Evolutionary conservation across 2,888 invertebrate genomes (phyloP).

Genomic region (Rhingia campestris): DNA sequence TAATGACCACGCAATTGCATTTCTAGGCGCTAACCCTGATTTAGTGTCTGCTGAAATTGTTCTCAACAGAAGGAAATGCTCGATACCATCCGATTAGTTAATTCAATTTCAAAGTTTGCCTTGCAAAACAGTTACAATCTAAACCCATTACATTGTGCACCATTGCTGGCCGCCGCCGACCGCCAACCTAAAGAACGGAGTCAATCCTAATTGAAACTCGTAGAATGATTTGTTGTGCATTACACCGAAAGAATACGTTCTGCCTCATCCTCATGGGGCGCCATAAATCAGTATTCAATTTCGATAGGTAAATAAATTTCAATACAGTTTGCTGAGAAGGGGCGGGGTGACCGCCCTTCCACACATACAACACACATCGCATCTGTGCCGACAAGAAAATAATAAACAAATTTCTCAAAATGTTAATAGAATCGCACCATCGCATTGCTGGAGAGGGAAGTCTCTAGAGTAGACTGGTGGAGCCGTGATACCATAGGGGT

Average conservation of each 20-base stretch:
- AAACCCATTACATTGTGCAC: not conserved
- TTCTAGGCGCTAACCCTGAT: slow-evolving; percentile 50
- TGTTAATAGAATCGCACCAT: slow-evolving; percentile 65
- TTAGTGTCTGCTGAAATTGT: slow-evolving; percentile 63
- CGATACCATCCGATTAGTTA: slow-evolving; percentile 59
- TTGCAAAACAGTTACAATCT: slow-evolving; percentile 19
- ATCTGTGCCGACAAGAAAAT: slow-evolving; percentile 57
- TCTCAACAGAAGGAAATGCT: slow-evolving; percentile 59
- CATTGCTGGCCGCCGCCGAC: not conserved
- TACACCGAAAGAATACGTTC: slow-evolving; percentile 56
- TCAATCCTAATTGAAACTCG: slow-evolving; percentile 71
- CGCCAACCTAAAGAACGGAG: slow-evolving; percentile 15
- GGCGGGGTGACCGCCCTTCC: slow-evolving; percentile 5
- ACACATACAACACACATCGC: slow-evolving; percentile 26
- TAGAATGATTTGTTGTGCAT: slow-evolving; percentile 66
- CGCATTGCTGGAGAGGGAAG: not conserved
- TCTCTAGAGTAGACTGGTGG: too few species aligned
- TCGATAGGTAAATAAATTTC: slow-evolving; percentile 62
- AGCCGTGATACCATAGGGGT: not conserved
- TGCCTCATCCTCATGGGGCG: slow-evolving; percentile 47
- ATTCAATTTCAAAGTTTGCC: slow-evolving; percentile 57
- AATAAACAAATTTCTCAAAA: slow-evolving; percentile 69
- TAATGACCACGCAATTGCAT: slow-evolving; percentile 44
- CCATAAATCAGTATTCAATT: slow-evolving; percentile 66
- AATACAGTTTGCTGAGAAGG: slow-evolving; percentile 23